Percentiles rank a stretch among this genome's conserved stretches.
Evolutionary conservation across 2,113 vertebrate species (phyloP).

Genomic region (Oreocharis arfaki): DNA sequence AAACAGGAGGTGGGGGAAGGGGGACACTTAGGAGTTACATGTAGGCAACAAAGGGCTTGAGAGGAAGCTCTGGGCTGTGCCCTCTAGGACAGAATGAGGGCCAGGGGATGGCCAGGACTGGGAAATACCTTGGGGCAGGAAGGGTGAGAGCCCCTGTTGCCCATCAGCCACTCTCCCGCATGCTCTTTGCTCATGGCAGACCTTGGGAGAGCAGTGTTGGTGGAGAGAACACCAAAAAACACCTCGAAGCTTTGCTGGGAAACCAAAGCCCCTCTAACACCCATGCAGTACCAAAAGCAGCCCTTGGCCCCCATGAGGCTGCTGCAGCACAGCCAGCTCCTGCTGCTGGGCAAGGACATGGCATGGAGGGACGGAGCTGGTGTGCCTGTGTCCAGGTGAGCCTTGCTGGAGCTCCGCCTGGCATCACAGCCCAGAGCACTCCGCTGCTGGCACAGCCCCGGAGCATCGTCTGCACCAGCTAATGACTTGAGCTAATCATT

Average conservation of each 20-base stretch:
- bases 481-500: not conserved
- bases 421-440: not conserved
- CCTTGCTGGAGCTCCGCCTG: not conserved
- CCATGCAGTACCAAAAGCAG: accelerated
- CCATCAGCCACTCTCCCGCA: not conserved
- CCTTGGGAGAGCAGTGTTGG: not conserved
- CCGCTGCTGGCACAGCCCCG: accelerated
- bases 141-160: accelerated
- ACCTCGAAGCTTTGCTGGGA: not conserved
- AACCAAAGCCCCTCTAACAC: not conserved
- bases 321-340: not conserved
- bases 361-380: accelerated
- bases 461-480: accelerated
- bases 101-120: not conserved
- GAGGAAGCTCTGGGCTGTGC: not conserved
- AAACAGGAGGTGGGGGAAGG: accelerated
- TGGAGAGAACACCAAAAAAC: not conserved
- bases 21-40: accelerated
- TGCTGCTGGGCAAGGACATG: accelerated
- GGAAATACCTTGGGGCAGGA: not conserved
- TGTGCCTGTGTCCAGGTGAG: not conserved
- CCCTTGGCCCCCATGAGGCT: accelerated
- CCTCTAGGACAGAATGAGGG: not conserved
- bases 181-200: not conserved
- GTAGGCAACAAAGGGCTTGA: accelerated